These are phyloP conservation scores for Pollenia labialis DNA, from an alignment of 2,888 invertebrate species.

Conservation along the genomic window DNA sequence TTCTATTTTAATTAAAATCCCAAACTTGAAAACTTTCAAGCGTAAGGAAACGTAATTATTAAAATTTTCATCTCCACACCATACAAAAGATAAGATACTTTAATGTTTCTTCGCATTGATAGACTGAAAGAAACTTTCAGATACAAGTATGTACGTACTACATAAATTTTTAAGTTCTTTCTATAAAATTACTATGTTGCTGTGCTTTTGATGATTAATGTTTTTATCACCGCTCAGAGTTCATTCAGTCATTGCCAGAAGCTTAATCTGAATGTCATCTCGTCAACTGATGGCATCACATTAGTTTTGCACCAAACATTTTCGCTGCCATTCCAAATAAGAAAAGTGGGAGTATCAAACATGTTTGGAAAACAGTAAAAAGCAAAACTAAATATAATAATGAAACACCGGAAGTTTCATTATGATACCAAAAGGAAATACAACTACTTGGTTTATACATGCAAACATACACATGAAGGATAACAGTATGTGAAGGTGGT, in stretches of 20 bases:
- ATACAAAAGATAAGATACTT: conserved; percentile 10
- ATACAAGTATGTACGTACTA: conserved; percentile 1
- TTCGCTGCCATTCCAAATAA: conserved; percentile 20
- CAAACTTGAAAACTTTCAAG: background rate
- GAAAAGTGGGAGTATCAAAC: conserved; percentile 37
- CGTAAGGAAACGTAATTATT: background rate
- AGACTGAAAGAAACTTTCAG: background rate
- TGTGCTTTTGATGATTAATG: conserved; percentile 82
- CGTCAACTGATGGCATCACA: conserved; percentile 83
- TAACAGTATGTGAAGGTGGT: conserved; percentile 24
- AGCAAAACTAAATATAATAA: background rate
- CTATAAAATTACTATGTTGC: conserved; percentile 12
- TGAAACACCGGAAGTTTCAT: conserved; percentile 80
- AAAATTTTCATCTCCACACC: background rate
- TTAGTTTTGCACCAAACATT: conserved; percentile 79
- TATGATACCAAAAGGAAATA: conserved; percentile 78
- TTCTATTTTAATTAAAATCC: conserved; percentile 49
- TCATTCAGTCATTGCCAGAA: conserved; percentile 83
- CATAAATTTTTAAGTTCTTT: background rate
- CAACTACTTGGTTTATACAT: conserved; percentile 29
- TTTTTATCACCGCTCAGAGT: conserved; percentile 84
- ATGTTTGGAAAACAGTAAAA: conserved; percentile 51
- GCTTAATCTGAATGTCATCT: conserved; percentile 84
- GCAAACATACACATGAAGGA: background rate
- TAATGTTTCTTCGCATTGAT: conserved; percentile 7